Base-by-base conservation (phyloP, 1,140 invertebrate species). In the Drosophila neocordata region DNA sequence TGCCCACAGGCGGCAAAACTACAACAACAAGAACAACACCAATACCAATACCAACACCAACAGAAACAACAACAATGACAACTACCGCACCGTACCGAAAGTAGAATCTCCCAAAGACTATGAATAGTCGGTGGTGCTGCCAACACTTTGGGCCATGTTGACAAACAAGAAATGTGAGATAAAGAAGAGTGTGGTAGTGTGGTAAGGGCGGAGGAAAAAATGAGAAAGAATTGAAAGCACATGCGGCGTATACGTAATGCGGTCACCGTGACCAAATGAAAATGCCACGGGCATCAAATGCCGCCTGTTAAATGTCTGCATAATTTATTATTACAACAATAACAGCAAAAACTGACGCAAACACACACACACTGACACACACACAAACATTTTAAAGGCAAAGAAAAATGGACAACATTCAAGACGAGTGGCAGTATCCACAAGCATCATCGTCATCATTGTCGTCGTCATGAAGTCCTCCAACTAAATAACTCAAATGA, bases 181-280 rank as follows among this genome's bases (percentile, higher is more conserved):
- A 22, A 9, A 18, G 27, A 12, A 13, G n/a, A 4, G 27, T 4
- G 27, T 5, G 27, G n/a, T n/a, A n/a, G n/a, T n/a, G n/a, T n/a
- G n/a, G n/a, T n/a, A n/a, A n/a, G 27, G 4, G 27, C 2, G 27
- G 27, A 6, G 0, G 7, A 31, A 31, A 31, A 31, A 31, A 31
- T 12, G 35, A 57, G 53, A 37, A 61, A 52, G 20, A 60, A 48
- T 24, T 59, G 56, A 62, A 44, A 27, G 70, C 65, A 65, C 68
- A 81, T 70, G 57, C 55, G 62, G 79, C 83, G 82, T 87, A 82
- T 88, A 87, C 78, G 83, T 76, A 79, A 88, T 82, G 66, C 69
- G 72, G 3, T 66, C 56, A 61, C 57, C 66, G 74, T 69, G 63
- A 67, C 68, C 38, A 60, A 37, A 48, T 48, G 41, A 48, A 48